Evolutionary conservation across 23 tunicate genomes (phyloP).

Genomic region (Styela plicata): DNA sequence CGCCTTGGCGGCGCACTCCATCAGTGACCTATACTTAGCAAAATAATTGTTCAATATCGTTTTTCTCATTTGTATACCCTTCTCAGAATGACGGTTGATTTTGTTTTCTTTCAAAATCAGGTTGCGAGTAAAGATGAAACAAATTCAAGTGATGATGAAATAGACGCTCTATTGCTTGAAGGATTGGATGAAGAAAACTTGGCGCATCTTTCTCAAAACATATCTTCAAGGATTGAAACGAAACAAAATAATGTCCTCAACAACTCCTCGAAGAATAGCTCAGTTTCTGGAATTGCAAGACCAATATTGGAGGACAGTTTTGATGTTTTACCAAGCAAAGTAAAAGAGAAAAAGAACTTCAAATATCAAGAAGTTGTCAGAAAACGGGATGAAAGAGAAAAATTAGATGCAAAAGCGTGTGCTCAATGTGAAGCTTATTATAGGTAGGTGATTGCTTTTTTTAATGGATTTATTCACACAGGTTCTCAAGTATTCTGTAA

Average conservation of each 20-base stretch:
- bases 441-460: slow-evolving; percentile 24
- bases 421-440: slow-evolving; percentile 70
- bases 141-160: neutral
- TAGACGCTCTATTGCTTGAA: neutral
- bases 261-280: neutral
- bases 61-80: no score
- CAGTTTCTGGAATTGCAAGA: neutral
- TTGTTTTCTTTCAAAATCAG: no score
- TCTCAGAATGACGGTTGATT: no score
- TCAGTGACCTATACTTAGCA: no score
- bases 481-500: no score
- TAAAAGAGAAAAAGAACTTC: slow-evolving; percentile 2
- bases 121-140: neutral
- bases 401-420: slow-evolving; percentile 45
- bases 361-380: slow-evolving; percentile 50
- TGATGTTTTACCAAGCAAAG: slow-evolving; percentile 28
- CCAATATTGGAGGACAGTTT: slow-evolving; percentile 23
- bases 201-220: neutral
- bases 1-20: no score
- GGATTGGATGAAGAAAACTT: neutral
- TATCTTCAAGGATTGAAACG: neutral
- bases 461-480: no score
- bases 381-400: slow-evolving; percentile 48
- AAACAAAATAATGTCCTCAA: neutral
- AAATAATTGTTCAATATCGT: no score